phyloP scores from a whole-genome alignment of 2,797 vertebrate species.

The Premnoplex brunnescens region DNA sequence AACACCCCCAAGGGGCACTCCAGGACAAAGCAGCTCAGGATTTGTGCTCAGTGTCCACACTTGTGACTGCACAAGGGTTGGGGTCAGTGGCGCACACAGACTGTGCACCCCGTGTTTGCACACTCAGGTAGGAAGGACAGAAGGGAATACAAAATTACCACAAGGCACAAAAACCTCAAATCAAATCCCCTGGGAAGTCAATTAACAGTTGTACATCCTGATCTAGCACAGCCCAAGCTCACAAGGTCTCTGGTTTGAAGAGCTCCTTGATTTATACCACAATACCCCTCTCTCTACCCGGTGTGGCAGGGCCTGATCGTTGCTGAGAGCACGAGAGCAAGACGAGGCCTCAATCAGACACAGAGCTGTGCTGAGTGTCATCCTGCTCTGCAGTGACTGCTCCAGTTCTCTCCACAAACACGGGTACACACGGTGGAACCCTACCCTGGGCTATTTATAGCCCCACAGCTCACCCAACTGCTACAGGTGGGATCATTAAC shows the following conservation, averaged over 20 bases:
- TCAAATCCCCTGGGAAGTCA: neutral
- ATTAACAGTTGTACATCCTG: neutral
- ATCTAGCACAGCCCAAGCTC: neutral
- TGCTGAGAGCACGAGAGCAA: neutral
- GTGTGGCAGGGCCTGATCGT: neutral
- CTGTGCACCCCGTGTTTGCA: accelerated
- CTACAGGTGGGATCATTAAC: neutral
- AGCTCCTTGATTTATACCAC: neutral
- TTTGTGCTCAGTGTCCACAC: neutral
- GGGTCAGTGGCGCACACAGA: neutral
- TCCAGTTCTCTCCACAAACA: neutral
- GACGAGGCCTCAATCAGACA: neutral
- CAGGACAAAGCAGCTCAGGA: neutral
- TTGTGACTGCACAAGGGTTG: accelerated
- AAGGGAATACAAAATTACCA: neutral
- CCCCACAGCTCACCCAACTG: neutral
- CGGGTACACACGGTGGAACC: neutral
- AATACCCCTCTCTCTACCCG: neutral
- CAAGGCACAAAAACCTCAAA: neutral
- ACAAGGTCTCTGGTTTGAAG: neutral
- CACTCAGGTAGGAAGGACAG: neutral
- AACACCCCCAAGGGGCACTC: neutral
- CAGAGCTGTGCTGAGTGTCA: neutral
- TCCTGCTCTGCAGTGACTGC: neutral
- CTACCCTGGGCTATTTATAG: neutral